Evolutionary conservation across 2,797 vertebrate species (phyloP).

Genomic region (Lindbergichthys nudifrons): DNA sequence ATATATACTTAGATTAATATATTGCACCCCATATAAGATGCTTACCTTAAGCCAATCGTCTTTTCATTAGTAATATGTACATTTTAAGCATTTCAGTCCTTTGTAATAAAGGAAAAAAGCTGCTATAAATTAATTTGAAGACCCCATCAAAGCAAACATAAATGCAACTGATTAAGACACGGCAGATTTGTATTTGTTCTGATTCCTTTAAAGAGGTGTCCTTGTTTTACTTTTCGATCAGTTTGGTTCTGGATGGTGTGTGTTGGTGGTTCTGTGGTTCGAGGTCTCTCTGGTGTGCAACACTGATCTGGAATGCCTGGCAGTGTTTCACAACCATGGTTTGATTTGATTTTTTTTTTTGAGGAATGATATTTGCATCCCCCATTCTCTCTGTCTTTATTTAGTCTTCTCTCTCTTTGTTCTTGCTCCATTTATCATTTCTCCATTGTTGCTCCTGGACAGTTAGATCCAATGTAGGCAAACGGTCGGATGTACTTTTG

Average conservation of each 20-base stretch:
- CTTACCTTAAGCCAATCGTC: slow-evolving; percentile 19
- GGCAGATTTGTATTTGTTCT: slow-evolving; percentile 47
- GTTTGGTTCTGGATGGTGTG: slow-evolving; percentile 79
- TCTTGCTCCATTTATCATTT: slow-evolving; percentile 66
- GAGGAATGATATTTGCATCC: slow-evolving; percentile 82
- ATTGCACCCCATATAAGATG: slow-evolving; percentile 37
- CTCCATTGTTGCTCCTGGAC: slow-evolving; percentile 69
- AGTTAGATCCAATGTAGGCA: slow-evolving; percentile 67
- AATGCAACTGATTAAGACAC: slow-evolving; percentile 13
- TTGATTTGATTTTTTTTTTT: slow-evolving; percentile 64
- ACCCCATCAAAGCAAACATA: slow-evolving; percentile 25
- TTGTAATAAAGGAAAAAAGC: slow-evolving; percentile 7
- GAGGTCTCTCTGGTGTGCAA: slow-evolving; percentile 75
- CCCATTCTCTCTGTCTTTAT: slow-evolving; percentile 70
- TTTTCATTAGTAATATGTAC: background rate
- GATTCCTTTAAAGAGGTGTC: slow-evolving; percentile 55
- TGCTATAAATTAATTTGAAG: slow-evolving; percentile 14
- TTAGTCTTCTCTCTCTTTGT: slow-evolving; percentile 51
- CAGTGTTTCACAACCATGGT: slow-evolving; percentile 79
- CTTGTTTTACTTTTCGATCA: slow-evolving; percentile 63
- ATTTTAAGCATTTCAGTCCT: slow-evolving; percentile 6
- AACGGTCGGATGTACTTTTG: slow-evolving; percentile 64
- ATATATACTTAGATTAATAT: slow-evolving; percentile 31
- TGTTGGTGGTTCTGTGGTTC: slow-evolving; percentile 76
- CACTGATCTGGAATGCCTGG: slow-evolving; percentile 81